These are phyloP conservation scores for Cerastoderma edule DNA, from an alignment of 2,888 invertebrate genomes.

Conservation along the genomic window DNA sequence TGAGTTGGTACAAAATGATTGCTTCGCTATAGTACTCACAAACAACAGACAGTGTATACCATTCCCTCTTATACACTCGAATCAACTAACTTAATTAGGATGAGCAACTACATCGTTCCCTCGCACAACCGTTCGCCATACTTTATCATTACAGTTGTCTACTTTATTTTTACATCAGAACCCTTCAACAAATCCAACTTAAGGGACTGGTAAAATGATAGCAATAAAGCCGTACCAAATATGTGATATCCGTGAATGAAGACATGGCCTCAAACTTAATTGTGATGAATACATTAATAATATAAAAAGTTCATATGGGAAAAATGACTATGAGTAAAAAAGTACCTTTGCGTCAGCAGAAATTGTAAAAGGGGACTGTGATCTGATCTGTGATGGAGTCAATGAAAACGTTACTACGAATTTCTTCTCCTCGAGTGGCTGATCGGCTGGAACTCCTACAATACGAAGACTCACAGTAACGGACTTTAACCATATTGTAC, in stretches of 20 bases:
- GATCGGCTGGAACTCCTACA: not conserved
- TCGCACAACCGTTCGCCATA: too few relatives aligned
- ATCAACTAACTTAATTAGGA: too few relatives aligned
- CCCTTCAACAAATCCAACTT: not conserved
- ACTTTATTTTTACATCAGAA: not conserved
- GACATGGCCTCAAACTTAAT: not conserved
- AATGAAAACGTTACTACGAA: slow-evolving; percentile 5
- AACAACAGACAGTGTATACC: too few relatives aligned
- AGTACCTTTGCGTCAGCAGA: not conserved
- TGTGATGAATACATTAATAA: too few relatives aligned
- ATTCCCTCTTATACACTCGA: too few relatives aligned
- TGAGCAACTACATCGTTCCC: too few relatives aligned
- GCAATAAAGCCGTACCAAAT: not conserved
- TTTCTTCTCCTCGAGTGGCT: not conserved
- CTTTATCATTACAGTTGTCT: too few relatives aligned
- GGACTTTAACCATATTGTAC: too few relatives aligned
- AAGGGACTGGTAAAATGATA: not conserved
- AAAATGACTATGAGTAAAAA: not conserved
- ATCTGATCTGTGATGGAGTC: not conserved
- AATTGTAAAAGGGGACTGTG: not conserved
- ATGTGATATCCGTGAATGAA: not conserved
- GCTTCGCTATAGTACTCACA: too few relatives aligned
- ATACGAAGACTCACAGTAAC: too few relatives aligned
- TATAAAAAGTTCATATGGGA: too few relatives aligned
- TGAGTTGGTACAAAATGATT: too few relatives aligned